Evolutionary conservation across 2,797 vertebrate species (phyloP).

Genomic region (Anguilla anguilla): DNA sequence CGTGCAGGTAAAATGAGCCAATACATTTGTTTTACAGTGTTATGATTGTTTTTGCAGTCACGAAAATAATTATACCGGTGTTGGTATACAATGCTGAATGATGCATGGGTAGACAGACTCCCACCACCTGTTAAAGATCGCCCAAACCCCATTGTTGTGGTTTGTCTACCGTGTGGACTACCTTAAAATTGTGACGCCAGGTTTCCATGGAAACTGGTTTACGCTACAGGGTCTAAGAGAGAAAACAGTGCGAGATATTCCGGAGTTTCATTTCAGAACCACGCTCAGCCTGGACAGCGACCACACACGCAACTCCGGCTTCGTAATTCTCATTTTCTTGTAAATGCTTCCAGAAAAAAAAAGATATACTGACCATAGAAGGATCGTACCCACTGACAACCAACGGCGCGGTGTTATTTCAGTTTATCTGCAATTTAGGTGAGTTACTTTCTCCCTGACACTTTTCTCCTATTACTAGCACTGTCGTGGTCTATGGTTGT

Average conservation of each 20-base stretch:
- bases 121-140: constrained; percentile 53
- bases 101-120: constrained; percentile 34
- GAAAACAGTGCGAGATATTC: constrained; percentile 60
- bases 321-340: constrained; percentile 21
- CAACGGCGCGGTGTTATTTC: constrained; percentile 36
- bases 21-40: background rate
- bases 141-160: constrained; percentile 44
- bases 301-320: constrained; percentile 34
- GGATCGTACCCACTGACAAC: constrained; percentile 41
- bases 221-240: constrained; percentile 72
- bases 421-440: constrained; percentile 42
- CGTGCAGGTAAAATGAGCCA: background rate
- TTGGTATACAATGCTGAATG: constrained; percentile 16
- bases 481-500: constrained; percentile 13
- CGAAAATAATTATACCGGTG: background rate
- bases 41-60: background rate
- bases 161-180: constrained; percentile 46
- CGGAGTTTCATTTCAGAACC: constrained; percentile 78
- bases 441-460: constrained; percentile 38
- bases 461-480: background rate
- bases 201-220: constrained; percentile 84
- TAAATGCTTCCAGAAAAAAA: constrained; percentile 30
- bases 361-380: constrained; percentile 32
- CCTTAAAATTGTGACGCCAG: constrained; percentile 80
- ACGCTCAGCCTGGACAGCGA: constrained; percentile 78